Evolutionary conservation across 2,113 vertebrate genomes (phyloP), one percentile per base, ranked within the genome.

Genomic region (Anoplopoma fimbria): DNA sequence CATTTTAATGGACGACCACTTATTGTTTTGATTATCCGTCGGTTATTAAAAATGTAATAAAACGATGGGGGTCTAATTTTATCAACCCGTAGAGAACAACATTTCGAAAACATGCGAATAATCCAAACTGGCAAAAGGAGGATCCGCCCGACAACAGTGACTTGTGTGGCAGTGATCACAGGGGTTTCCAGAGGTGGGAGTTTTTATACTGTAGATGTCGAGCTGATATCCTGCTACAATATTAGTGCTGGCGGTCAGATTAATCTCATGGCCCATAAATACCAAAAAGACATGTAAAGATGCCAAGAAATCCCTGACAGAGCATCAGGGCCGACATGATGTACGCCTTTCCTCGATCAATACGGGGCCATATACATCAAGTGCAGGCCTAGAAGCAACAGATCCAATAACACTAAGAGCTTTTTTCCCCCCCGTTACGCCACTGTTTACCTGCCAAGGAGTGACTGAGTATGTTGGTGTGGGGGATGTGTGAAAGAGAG

Each of bases 331-430:
- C 67, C 9, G 1, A 55, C 64, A 69, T 88, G 92, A 92, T 84
- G 40, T 87, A 94, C 47, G 84, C 71, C 86, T 82, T 84, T 75
- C 61, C 68, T 49, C 69, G 82, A 92, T 95, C 93, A 72, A 94
- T 94, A 85, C 69, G 9, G 51, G 40, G 49, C 79, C 67, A 73
- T 90, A 91, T 90, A 87, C 92, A 93, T 93, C 93, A 92, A 86
- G 86, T 88, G 90, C 83, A 78, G 91, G 90, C 57, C 86, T 72
- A 49, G 77, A 81, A 86, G 78, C 92, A 77, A 85, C 85, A 84
- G 91, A 92, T 95, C 96, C 96, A 96, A 96, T 97, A 96, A 95
- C 95, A 95, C 96, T 96, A 97, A 96, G 95, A 95, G 95, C 93
- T 85, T 53, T 68, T 62, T 23, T n/a, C 33, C 60, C 51, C 63